These are phyloP conservation scores for Mellilla xanthometata DNA, from an alignment of 2,888 invertebrate genomes.

Conservation along the genomic window DNA sequence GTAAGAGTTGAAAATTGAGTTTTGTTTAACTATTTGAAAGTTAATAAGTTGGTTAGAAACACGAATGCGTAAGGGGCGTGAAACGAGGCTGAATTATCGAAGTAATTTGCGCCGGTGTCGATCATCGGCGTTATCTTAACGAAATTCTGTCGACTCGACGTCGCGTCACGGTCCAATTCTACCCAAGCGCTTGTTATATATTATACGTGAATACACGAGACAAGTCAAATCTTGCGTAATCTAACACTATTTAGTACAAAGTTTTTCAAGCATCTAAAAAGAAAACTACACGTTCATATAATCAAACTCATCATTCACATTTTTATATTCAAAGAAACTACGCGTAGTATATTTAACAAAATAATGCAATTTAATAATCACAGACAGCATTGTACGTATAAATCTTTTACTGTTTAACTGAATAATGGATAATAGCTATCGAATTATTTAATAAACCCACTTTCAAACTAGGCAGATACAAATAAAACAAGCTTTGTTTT, in stretches of 20 bases:
- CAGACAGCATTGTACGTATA: too few species aligned
- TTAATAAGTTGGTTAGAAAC: slow-evolving; percentile 16
- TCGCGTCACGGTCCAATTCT: slow-evolving; percentile 31
- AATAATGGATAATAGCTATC: background rate
- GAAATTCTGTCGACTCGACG: slow-evolving; percentile 39
- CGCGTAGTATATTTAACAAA: too few species aligned
- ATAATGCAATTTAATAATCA: too few species aligned
- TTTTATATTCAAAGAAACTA: too few species aligned
- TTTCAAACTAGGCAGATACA: slow-evolving; percentile 1
- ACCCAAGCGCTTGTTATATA: slow-evolving; percentile 7
- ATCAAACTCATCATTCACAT: too few species aligned
- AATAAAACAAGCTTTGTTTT: slow-evolving; percentile 12
- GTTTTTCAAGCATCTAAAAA: too few species aligned
- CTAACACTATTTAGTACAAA: too few species aligned
- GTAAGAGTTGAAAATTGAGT: too few species aligned
- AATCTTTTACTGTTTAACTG: background rate
- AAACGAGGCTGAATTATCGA: slow-evolving; percentile 38
- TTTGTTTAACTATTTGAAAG: slow-evolving; percentile 2
- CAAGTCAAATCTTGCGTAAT: too few species aligned
- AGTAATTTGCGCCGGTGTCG: slow-evolving; percentile 41
- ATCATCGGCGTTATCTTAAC: slow-evolving; percentile 44
- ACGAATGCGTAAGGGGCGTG: slow-evolving; percentile 22
- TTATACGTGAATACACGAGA: too few species aligned
- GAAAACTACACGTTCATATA: too few species aligned
- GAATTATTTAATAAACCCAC: slow-evolving; percentile 8